Percentiles rank a stretch among this genome's conserved stretches.
phyloP scores from a whole-genome alignment of 2,113 vertebrate genomes.

The Perca flavescens region DNA sequence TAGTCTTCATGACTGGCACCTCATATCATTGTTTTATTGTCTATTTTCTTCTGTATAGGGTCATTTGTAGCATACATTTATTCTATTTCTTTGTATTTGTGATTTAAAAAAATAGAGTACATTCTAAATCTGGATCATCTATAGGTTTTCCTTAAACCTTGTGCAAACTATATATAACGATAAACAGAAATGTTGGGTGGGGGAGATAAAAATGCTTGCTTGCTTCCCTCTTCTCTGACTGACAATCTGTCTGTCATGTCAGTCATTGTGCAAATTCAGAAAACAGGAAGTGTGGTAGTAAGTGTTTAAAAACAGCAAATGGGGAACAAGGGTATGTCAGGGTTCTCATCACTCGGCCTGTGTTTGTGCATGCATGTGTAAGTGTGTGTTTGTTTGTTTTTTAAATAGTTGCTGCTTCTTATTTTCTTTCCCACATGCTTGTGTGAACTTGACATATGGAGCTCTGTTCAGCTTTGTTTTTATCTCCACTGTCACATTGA shows the following conservation, averaged over 20 bases:
- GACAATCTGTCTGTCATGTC: conserved; percentile 3
- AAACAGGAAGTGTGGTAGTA: conserved; percentile 65
- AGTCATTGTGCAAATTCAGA: conserved; percentile 15
- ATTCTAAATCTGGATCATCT: neutral
- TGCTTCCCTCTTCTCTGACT: neutral
- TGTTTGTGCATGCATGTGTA: neutral
- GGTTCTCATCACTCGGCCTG: neutral
- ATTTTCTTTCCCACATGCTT: neutral
- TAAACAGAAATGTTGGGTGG: conserved; percentile 8
- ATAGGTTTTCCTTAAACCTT: neutral
- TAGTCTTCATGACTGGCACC: conserved; percentile 20
- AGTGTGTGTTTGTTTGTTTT: neutral
- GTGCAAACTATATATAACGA: neutral
- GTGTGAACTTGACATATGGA: conserved; percentile 1
- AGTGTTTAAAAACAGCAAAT: conserved; percentile 28
- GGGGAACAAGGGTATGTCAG: conserved; percentile 9
- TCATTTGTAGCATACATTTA: neutral
- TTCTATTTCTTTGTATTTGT: neutral
- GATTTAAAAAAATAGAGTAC: neutral
- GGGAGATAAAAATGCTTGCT: conserved; percentile 2
- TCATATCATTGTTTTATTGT: neutral
- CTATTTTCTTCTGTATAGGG: neutral
- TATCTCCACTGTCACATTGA: conserved; percentile 30
- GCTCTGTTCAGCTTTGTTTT: conserved; percentile 23
- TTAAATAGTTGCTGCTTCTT: conserved; percentile 10